A percentile compares a stretch with the other conserved stretches of the same genome.
Conservation (phyloP, 2,797 vertebrate species). For the Pangasius mekongensis region DNA sequence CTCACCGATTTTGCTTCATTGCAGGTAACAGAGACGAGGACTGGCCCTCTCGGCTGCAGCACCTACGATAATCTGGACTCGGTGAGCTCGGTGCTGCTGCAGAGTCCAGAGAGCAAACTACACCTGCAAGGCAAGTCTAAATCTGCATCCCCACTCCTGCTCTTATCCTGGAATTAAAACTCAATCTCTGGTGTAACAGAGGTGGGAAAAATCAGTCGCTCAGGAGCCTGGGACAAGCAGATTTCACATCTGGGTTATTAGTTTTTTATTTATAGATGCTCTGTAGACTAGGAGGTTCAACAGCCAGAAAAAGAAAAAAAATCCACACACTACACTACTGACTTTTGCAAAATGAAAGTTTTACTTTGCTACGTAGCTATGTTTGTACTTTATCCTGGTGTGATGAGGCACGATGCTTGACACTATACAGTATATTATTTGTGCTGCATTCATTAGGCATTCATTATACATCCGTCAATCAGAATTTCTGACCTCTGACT, state of each 20-base stretch:
- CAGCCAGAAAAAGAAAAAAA: neutral
- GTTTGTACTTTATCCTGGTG: neutral
- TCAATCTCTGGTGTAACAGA: neutral
- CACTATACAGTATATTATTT: neutral
- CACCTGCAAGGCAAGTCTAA: conserved; percentile 92
- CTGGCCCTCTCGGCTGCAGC: conserved; percentile 96
- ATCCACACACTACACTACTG: neutral
- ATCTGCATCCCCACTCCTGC: neutral
- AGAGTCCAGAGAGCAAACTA: conserved; percentile 98
- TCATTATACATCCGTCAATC: neutral
- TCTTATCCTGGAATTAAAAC: neutral
- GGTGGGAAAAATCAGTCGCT: neutral
- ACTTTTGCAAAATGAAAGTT: neutral
- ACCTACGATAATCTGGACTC: conserved; percentile 99
- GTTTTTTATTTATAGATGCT: neutral
- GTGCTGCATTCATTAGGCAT: neutral
- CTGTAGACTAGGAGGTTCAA: neutral
- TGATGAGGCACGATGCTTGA: neutral
- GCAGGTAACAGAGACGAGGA: conserved; percentile 97
- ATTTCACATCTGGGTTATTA: neutral
- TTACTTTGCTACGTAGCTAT: neutral
- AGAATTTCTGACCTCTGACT: neutral
- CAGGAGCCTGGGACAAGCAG: neutral
- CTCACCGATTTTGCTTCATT: neutral
- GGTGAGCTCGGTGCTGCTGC: conserved; percentile 97